A percentile compares a stretch with the other conserved stretches of the same genome.
Conservation (phyloP, 2,888 invertebrate genomes). For the Xylophagus ater region DNA sequence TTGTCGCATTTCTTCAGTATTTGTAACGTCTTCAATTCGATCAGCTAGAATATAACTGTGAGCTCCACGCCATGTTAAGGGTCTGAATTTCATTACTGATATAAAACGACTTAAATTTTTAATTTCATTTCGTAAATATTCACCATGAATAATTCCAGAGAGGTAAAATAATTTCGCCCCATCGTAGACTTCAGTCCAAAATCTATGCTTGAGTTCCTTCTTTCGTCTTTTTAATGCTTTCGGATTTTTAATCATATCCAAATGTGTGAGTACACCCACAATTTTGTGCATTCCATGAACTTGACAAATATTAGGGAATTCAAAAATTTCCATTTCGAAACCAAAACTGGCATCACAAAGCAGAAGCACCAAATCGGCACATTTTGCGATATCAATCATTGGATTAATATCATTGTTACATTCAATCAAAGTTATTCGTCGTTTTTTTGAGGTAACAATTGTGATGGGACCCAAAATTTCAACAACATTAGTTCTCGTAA, state of each 20-base stretch:
- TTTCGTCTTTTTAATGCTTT: constrained; percentile 81
- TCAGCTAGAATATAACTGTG: constrained; percentile 90
- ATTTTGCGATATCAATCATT: constrained; percentile 98
- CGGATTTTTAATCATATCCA: constrained; percentile 84
- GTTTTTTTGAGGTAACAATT: constrained; percentile 88
- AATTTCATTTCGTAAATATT: constrained; percentile 88
- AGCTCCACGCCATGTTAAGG: constrained; percentile 84
- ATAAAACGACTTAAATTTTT: constrained; percentile 94
- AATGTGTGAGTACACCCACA: constrained; percentile 95
- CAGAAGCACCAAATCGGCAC: constrained; percentile 87
- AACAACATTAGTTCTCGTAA: constrained; percentile 81
- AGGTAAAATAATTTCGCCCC: constrained; percentile 97
- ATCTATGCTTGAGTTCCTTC: constrained; percentile 91
- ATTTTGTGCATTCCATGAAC: constrained; percentile 90
- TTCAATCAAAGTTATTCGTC: constrained; percentile 91
- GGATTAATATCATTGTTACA: constrained; percentile 98
- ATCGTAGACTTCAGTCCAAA: constrained; percentile 97
- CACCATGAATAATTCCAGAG: constrained; percentile 83
- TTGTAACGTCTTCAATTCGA: constrained; percentile 86
- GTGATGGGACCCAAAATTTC: constrained; percentile 92
- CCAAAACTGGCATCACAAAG: constrained; percentile 97
- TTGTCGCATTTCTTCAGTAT: constrained; percentile 68
- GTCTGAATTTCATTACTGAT: constrained; percentile 95
- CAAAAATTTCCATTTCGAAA: constrained; percentile 99
- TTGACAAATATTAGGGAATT: constrained; percentile 97